Base-by-base conservation (phyloP, 2,888 invertebrate species). In the Macaria liturata region DNA sequence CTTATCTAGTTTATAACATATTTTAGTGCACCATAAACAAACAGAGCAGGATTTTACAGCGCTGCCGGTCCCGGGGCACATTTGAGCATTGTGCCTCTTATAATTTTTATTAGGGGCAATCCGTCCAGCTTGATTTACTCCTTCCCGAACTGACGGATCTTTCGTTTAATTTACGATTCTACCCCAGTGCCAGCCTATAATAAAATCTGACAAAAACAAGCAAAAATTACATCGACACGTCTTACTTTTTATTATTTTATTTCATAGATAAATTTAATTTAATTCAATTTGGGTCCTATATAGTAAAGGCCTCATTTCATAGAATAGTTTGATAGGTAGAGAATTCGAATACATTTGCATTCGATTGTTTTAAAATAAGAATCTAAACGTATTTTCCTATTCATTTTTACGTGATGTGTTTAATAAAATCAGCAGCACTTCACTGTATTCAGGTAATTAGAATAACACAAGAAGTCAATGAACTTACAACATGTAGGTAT, bases 101-200 rank as follows among this genome's bases (percentile, higher is more conserved):
- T 91, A 91, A 91, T 91, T 91, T 91, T 91, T 91, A 91, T 91
- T 90, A 86, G 88, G 87, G 90, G 90, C 91, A 91, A 91, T 91
- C 88, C 91, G 88, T 90, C 91, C 81, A 83, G 69, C 86, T 90
- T 91, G 91, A 91, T 91, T 91, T 91, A 91, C 91, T 88, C 77
- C 89, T 90, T 91, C 90, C 91, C 90, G 85, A 90, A 89, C 87
- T 90, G 90, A 91, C 87, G 89, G 89, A 89, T 90, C 87, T 89
- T 88, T 84, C 80, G 82, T 90, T 89, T 88, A 88, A 91, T 91
- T 91, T 91, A 91, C 88, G 88, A 84, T 84, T 81, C 78, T 74
- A 87, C 88, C 88, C 87, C 79, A 86, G 80, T 84, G 81, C 85
- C 82, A 77, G 63, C 83, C 80, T 75, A 83, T 83, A 86, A 88